Evolutionary conservation across 2,113 vertebrate genomes (phyloP).

Genomic region (Nanger granti): DNA sequence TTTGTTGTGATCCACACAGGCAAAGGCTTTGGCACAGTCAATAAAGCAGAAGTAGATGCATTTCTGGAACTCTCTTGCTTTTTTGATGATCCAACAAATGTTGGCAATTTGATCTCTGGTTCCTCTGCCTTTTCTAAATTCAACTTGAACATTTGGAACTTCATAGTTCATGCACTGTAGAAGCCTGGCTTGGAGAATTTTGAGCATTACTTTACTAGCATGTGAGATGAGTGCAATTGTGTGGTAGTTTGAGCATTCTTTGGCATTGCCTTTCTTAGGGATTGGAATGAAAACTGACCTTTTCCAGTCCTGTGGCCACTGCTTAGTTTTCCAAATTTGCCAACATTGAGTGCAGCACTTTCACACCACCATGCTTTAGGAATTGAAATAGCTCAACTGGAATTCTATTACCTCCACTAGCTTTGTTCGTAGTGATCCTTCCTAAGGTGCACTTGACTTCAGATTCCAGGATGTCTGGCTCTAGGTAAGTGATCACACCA

Average conservation of each 20-base stretch:
- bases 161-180: not conserved
- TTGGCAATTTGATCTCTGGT: not conserved
- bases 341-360: not conserved
- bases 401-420: not conserved
- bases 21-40: not conserved
- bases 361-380: not conserved
- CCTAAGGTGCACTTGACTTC: fast-evolving
- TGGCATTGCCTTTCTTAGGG: not conserved
- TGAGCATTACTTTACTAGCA: not conserved
- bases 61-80: not conserved
- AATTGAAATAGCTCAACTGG: not conserved
- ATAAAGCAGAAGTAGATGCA: not conserved
- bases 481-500: not conserved
- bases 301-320: not conserved
- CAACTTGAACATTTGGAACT: not conserved
- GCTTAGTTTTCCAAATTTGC: not conserved
- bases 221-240: not conserved
- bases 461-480: not conserved
- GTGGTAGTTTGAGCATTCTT: not conserved
- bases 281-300: not conserved
- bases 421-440: not conserved
- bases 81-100: not conserved
- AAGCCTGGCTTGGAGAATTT: not conserved
- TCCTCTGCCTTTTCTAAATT: not conserved
- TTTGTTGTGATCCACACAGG: not conserved